These are phyloP conservation scores for Procambarus clarkii DNA, from an alignment of 1,140 invertebrate genomes.

Conservation along the genomic window DNA sequence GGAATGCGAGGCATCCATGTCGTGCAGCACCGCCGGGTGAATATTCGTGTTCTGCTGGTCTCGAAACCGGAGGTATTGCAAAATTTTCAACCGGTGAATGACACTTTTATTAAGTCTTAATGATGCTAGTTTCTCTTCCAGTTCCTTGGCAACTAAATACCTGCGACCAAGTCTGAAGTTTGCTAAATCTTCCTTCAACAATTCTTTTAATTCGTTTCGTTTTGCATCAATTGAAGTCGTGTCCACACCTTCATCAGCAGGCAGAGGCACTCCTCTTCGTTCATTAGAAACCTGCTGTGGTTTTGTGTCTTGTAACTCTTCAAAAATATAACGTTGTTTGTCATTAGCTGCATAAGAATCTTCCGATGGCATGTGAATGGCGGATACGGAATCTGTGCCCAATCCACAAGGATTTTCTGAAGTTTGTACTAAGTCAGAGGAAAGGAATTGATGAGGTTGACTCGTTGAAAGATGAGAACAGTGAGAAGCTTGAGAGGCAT, in stretches of 20 bases:
- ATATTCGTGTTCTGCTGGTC: slow-evolving; percentile 1
- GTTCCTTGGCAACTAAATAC: slow-evolving; percentile 39
- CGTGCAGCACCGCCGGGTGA: slow-evolving; percentile 25
- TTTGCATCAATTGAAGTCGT: slow-evolving; percentile 8
- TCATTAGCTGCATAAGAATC: not conserved
- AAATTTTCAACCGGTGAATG: slow-evolving; percentile 31
- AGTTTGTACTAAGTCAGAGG: not conserved
- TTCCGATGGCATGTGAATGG: not conserved
- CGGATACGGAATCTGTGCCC: not conserved
- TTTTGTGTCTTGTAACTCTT: not conserved
- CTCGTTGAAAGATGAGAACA: not conserved
- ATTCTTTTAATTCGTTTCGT: slow-evolving; percentile 27
- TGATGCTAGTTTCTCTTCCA: slow-evolving; percentile 38
- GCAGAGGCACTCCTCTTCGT: too few relatives aligned
- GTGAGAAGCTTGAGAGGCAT: not conserved
- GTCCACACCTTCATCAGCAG: not conserved
- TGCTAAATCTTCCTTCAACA: slow-evolving; percentile 25
- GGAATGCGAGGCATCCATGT: not conserved
- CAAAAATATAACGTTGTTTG: not conserved
- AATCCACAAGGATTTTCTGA: not conserved
- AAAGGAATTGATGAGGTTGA: not conserved
- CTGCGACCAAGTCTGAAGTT: slow-evolving; percentile 39
- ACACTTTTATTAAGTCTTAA: slow-evolving; percentile 15
- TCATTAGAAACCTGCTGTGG: not conserved
- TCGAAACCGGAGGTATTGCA: slow-evolving; percentile 12